phyloP scores from a whole-genome alignment of 2,888 invertebrate genomes.

The Drosophila merina region DNA sequence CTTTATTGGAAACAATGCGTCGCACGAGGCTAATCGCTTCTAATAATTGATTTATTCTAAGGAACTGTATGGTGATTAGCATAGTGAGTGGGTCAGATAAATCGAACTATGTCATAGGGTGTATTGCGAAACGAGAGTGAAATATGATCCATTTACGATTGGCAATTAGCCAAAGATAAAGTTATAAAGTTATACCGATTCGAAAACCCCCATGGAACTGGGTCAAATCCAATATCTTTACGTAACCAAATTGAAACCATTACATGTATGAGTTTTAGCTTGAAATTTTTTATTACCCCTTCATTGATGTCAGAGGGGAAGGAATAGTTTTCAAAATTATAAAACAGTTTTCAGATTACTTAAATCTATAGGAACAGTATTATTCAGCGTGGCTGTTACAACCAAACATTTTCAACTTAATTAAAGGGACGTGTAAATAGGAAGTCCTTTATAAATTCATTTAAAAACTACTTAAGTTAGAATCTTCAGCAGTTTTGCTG shows the following conservation, averaged over 20 bases:
- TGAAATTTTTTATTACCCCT: constrained; percentile 17
- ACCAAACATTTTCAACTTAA: constrained; percentile 5
- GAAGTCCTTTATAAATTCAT: neutral
- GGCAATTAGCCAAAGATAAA: constrained; percentile 3
- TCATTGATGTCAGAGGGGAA: neutral
- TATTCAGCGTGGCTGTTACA: neutral
- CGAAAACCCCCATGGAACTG: constrained; percentile 20
- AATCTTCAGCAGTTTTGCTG: constrained; percentile 62
- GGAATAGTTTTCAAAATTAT: neutral
- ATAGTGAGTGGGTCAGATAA: constrained; percentile 14
- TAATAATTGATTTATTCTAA: constrained; percentile 24
- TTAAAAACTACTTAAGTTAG: constrained; percentile 43
- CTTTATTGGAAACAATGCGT: constrained; percentile 13
- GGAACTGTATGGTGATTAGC: constrained; percentile 20
- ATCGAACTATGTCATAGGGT: neutral
- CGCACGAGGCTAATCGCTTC: constrained; percentile 6
- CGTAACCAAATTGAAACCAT: constrained; percentile 11
- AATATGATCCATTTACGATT: neutral
- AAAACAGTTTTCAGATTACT: neutral
- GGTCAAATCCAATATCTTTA: constrained; percentile 4
- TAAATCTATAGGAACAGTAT: constrained; percentile 1
- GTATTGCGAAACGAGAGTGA: constrained; percentile 14
- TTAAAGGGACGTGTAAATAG: constrained; percentile 19
- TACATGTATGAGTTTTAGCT: constrained; percentile 9
- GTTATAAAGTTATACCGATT: constrained; percentile 3